Conservation (phyloP, 1,140 invertebrate species). For the Notospermus geniculatus region DNA sequence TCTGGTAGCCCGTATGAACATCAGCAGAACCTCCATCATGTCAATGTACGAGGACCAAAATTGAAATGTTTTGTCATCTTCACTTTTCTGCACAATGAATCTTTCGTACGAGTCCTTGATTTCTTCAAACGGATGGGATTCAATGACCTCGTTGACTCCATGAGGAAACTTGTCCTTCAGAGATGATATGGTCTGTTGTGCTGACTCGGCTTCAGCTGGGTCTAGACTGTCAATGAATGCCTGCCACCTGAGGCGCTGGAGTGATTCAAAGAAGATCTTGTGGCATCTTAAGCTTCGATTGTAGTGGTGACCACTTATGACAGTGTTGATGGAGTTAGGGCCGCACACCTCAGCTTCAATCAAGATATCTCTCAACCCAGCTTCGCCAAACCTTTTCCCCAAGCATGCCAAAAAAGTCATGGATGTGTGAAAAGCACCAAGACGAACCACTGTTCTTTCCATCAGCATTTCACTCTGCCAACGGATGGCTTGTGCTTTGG, state of each 20-base stretch:
- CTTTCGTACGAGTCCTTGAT: too few relatives aligned
- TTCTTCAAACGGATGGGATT: too few relatives aligned
- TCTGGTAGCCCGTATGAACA: constrained; percentile 14
- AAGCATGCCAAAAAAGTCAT: background rate
- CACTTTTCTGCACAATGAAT: too few relatives aligned
- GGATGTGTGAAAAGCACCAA: background rate
- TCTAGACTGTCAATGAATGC: too few relatives aligned
- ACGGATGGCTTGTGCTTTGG: too few relatives aligned
- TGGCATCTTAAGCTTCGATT: background rate
- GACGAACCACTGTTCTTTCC: too few relatives aligned
- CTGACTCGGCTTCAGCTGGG: too few relatives aligned
- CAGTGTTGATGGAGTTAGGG: background rate
- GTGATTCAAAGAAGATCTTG: background rate
- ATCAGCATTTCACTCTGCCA: too few relatives aligned
- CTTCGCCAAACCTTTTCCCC: background rate
- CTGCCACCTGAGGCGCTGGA: too few relatives aligned
- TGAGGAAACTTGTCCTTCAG: too few relatives aligned
- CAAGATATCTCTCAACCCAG: constrained; percentile 1
- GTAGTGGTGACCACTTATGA: constrained; percentile 1
- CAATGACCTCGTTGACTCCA: too few relatives aligned
- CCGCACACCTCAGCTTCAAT: background rate
- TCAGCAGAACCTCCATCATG: constrained; percentile 13
- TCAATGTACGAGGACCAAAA: constrained; percentile 17
- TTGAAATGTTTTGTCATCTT: constrained; percentile 4
- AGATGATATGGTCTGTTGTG: too few relatives aligned